phyloP scores from a whole-genome alignment of 2,888 invertebrate species.

The Xestoiulus laeticollis region DNA sequence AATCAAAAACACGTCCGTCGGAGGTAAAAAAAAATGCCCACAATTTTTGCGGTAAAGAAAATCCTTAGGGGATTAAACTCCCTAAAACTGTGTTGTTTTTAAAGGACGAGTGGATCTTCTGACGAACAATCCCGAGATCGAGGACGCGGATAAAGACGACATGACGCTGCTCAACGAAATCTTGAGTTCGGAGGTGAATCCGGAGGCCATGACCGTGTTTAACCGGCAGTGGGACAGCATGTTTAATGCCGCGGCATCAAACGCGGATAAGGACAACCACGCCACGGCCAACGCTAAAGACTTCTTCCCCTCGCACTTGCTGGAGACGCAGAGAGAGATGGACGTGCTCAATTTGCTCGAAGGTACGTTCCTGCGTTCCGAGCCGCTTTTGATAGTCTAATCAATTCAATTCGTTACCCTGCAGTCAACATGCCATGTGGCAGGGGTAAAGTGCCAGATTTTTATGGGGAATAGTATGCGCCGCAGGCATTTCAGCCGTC shows the following conservation, averaged over 20 bases:
- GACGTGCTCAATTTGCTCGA: background rate
- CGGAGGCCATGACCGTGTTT: background rate
- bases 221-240: constrained; percentile 47
- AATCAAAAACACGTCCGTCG: too few relatives aligned
- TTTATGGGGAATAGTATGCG: too few relatives aligned
- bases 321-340: constrained; percentile 60
- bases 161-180: constrained; percentile 66
- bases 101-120: constrained; percentile 62
- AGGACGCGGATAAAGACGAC: constrained; percentile 65
- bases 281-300: background rate
- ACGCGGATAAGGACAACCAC: background rate
- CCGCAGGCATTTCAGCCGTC: too few relatives aligned
- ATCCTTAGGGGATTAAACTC: too few relatives aligned
- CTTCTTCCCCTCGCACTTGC: constrained; percentile 65
- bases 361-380: too few relatives aligned
- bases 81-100: background rate
- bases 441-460: too few relatives aligned
- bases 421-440: too few relatives aligned
- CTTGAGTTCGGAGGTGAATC: constrained; percentile 61
- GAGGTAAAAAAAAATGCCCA: too few relatives aligned
- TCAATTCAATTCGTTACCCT: too few relatives aligned
- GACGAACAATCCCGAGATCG: constrained; percentile 61
- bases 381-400: too few relatives aligned
- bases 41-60: too few relatives aligned
- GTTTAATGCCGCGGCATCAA: too few relatives aligned